A percentile compares a stretch with the other conserved stretches of the same genome.
Conservation (phyloP, 2,797 vertebrate genomes). For the Myotis planiceps region DNA sequence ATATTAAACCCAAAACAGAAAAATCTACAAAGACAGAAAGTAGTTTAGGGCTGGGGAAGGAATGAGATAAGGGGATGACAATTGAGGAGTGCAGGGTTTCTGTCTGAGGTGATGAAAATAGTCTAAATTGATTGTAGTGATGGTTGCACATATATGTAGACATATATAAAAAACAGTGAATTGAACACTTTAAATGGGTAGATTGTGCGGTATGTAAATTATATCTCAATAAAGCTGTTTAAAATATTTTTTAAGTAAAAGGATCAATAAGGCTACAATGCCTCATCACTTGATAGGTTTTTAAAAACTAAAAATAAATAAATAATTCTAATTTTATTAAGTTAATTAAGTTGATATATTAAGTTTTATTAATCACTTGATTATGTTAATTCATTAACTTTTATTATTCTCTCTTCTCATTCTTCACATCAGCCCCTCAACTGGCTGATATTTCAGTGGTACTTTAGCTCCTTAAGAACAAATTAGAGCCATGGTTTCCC, state of each 20-base stretch:
- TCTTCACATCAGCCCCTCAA: neutral
- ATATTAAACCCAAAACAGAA: neutral
- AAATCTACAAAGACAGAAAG: neutral
- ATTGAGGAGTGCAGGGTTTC: neutral
- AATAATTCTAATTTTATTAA: neutral
- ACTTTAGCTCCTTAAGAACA: neutral
- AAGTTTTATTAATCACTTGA: neutral
- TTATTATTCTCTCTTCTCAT: neutral
- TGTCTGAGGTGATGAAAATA: neutral
- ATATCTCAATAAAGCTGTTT: neutral
- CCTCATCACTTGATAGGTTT: neutral
- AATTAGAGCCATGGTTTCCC: constrained; percentile 54
- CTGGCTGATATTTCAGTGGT: constrained; percentile 9
- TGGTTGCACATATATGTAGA: neutral
- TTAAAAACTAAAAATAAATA: neutral
- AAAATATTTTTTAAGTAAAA: neutral
- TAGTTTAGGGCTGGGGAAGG: neutral
- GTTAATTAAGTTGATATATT: neutral
- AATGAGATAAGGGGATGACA: neutral
- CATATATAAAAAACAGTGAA: neutral
- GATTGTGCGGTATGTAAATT: neutral
- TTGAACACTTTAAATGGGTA: neutral
- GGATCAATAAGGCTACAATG: neutral
- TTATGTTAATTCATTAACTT: neutral
- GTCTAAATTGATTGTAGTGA: neutral